Percentiles rank a stretch among this genome's conserved stretches.
phyloP scores from a whole-genome alignment of 2,888 invertebrate species.

The Polydrusus pterygomalis region DNA sequence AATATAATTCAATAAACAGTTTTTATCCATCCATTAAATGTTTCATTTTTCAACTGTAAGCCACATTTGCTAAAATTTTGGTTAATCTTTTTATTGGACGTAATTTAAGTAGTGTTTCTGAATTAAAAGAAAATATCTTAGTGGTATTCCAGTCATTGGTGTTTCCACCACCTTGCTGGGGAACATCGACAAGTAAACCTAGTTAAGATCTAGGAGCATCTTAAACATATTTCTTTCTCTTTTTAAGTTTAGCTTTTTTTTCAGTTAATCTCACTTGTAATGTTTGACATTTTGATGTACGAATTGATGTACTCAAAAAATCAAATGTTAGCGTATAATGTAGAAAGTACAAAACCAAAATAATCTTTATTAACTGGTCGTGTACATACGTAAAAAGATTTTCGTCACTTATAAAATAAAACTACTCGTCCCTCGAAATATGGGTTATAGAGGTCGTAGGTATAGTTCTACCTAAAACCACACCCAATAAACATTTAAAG shows the following conservation, averaged over 20 bases:
- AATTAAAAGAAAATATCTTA: not conserved
- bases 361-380: not conserved
- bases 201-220: constrained; percentile 3
- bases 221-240: not conserved
- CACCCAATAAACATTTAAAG: too few species aligned
- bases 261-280: not conserved
- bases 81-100: not conserved
- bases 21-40: constrained; percentile 1
- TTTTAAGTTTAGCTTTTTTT: not conserved
- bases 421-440: too few species aligned
- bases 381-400: too few species aligned
- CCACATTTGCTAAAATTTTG: constrained; percentile 6
- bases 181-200: not conserved
- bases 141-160: not conserved
- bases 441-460: too few species aligned
- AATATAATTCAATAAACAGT: not conserved
- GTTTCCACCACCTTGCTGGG: constrained; percentile 5
- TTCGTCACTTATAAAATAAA: too few species aligned
- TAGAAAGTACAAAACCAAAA: not conserved
- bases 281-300: not conserved
- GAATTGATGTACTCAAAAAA: not conserved
- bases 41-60: not conserved
- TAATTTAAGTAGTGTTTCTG: not conserved
- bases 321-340: not conserved
- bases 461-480: too few species aligned